Evolutionary conservation across 2,888 invertebrate species (phyloP).

Genomic region (Trachelus iudaicus): DNA sequence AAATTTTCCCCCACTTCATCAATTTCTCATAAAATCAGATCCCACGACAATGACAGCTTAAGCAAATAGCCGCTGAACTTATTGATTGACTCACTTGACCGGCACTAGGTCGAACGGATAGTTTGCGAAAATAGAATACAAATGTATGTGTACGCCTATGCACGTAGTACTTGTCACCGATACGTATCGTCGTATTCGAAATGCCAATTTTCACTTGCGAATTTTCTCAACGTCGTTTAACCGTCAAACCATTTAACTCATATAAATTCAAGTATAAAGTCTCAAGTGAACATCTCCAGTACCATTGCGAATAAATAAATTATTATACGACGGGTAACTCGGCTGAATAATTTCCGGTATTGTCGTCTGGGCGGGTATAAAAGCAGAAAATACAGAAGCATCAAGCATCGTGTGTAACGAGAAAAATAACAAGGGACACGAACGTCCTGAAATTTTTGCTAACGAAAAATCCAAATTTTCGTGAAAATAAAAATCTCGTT

Average conservation of each 20-base stretch:
- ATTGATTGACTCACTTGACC: background rate
- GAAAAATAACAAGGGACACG: background rate
- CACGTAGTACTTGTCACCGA: too few species aligned
- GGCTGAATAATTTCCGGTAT: background rate
- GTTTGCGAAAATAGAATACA: background rate
- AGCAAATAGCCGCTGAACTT: background rate
- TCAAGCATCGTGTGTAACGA: background rate
- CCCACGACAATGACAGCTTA: background rate
- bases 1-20: background rate
- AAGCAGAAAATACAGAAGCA: background rate
- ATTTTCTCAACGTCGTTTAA: background rate
- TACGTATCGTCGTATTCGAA: background rate
- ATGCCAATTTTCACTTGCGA: background rate
- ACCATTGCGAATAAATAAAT: background rate
- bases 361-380: background rate
- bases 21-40: background rate
- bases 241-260: background rate
- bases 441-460: background rate
- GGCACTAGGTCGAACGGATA: background rate
- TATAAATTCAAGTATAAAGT: background rate
- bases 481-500: background rate
- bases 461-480: background rate
- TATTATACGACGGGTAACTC: background rate
- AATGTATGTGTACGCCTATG: background rate
- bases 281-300: background rate